A percentile compares a stretch with the other conserved stretches of the same genome.
These are phyloP conservation scores for Melanotaenia nigrans DNA, from an alignment of 2,797 vertebrate species.

Conservation along the genomic window DNA sequence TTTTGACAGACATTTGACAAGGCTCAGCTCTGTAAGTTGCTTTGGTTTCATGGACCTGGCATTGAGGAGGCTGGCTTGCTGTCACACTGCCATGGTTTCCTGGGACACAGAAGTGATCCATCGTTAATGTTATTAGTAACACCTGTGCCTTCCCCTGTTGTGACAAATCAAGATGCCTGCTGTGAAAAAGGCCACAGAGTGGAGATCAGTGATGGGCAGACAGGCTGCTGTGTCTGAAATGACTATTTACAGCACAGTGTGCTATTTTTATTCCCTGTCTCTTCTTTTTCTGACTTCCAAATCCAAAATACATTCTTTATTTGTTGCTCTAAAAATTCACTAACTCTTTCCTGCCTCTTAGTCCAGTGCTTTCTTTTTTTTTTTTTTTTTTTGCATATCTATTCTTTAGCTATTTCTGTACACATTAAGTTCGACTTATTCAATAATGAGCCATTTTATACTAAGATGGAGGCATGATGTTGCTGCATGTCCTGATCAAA, in stretches of 20 bases:
- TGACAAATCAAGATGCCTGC: constrained; percentile 13
- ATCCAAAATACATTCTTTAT: background rate
- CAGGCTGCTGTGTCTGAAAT: background rate
- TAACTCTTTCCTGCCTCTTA: background rate
- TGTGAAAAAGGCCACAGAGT: constrained; percentile 8
- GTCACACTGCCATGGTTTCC: constrained; percentile 1
- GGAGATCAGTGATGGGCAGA: background rate
- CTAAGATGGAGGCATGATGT: background rate
- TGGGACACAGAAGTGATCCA: constrained; percentile 8
- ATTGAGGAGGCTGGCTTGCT: background rate
- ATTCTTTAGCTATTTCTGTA: background rate
- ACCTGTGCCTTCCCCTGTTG: constrained; percentile 13
- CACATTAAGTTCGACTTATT: background rate
- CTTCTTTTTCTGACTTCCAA: background rate
- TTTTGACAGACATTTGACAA: background rate
- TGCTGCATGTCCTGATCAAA: too few relatives aligned
- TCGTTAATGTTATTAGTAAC: constrained; percentile 21
- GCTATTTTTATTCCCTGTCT: background rate
- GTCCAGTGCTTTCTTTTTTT: too few relatives aligned
- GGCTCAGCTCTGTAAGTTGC: background rate
- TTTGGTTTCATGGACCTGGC: background rate
- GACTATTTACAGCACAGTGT: background rate
- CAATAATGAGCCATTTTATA: background rate
- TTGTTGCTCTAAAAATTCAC: background rate
- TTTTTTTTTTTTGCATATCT: background rate